Base-by-base conservation (phyloP, 2,797 vertebrate genomes). In the Mormyrops boulengeri region DNA sequence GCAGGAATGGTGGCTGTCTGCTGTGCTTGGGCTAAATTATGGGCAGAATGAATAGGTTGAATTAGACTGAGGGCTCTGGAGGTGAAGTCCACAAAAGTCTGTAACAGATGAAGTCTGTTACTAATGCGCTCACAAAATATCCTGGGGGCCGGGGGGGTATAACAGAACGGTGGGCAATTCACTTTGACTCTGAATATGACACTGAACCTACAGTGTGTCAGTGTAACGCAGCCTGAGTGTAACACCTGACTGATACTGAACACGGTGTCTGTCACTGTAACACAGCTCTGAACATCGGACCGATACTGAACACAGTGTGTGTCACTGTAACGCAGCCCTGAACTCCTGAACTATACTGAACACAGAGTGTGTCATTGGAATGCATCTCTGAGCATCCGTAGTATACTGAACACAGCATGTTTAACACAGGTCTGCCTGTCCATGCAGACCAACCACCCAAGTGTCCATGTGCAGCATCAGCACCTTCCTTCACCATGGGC, bases 201-300 rank as follows among this genome's bases (percentile, higher is more conserved):
- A n/a, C 8, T 14, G 89, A 50, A 19, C 26, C 11, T 9, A 52
- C 93, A 93, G 77, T 93, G 91, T 91, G 91, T 92, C 92, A 93
- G 91, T 92, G 89, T 89, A 90, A 82, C 73, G n/a, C 38, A 50
- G 53, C 73, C 57, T 34, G 77, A 11, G 19, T n/a, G 55, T 22
- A 69, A 4, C 73, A 47, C 66, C 89, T 60, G 91, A 88, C 34
- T 41, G 12, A 77, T 41, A 77, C 30, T 77, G 26, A 66, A 34
- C 62, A 85, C 84, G 6, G 3, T 50, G 17, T n/a, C 19, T 84
- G 44, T 50, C 44, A 47, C 44, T 50, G 22, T 50, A 50, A 85
- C 86, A 44, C 50, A 44, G 73, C 55, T 80, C 47, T 80, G 19
- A 69, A 19, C n/a, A 47, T 57, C 89, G 60, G 91, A 88, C 34